Conservation (phyloP, 2,888 invertebrate species). For the Polymixis flavicincta region DNA sequence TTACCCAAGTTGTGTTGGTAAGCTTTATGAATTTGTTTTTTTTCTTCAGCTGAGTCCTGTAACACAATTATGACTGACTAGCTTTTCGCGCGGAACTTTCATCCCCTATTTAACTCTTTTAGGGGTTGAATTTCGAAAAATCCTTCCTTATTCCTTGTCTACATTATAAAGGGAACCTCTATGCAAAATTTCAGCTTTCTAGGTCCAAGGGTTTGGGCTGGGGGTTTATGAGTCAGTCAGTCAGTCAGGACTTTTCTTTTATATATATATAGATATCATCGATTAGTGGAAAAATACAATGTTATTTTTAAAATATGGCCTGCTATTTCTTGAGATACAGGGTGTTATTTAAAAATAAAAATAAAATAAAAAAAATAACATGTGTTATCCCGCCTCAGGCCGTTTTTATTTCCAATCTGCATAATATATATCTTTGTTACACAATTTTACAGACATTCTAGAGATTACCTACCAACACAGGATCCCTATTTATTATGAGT, state of each 20-base stretch:
- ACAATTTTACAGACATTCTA: neutral
- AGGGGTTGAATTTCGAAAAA: no score
- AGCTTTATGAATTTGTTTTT: constrained; percentile 8
- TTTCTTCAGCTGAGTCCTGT: neutral
- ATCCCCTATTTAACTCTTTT: no score
- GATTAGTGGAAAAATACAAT: neutral
- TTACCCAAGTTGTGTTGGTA: neutral
- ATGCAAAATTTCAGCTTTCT: no score
- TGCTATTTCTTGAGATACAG: neutral
- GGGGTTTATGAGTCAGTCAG: no score
- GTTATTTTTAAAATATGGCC: neutral
- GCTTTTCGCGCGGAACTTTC: no score
- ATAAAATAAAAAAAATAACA: neutral
- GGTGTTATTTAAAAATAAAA: neutral
- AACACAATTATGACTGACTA: neutral
- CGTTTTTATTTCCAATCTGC: neutral
- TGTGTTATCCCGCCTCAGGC: no score
- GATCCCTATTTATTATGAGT: constrained; percentile 2
- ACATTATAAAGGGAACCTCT: no score
- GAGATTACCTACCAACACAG: neutral
- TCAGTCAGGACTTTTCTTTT: no score
- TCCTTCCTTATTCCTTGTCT: no score
- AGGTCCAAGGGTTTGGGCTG: no score
- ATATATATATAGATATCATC: no score
- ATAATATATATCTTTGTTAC: no score